A percentile compares a stretch with the other conserved stretches of the same genome.
These are phyloP conservation scores for Conops quadrifasciatus DNA, from an alignment of 2,888 invertebrate species.

Conservation along the genomic window DNA sequence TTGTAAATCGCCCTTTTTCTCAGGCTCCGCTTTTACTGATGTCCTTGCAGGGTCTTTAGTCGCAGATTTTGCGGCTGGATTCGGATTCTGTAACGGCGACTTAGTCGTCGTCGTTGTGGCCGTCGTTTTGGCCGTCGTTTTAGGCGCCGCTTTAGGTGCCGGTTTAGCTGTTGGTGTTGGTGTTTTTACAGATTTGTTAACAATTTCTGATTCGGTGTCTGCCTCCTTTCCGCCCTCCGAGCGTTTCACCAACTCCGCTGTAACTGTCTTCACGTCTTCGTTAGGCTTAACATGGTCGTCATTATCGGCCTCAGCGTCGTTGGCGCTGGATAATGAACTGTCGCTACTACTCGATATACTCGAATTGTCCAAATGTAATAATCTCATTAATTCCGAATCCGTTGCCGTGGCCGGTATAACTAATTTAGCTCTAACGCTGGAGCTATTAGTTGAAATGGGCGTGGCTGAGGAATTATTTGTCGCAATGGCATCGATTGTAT, in stretches of 20 bases:
- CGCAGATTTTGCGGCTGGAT: not conserved
- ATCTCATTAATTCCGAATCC: not conserved
- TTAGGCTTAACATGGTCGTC: constrained; percentile 17
- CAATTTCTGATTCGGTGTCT: not conserved
- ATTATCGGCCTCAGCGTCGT: constrained; percentile 34
- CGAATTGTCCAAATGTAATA: not conserved
- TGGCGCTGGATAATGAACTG: constrained; percentile 31
- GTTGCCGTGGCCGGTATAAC: not conserved
- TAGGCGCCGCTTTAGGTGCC: no score
- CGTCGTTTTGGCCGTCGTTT: no score
- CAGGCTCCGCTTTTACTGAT: no score
- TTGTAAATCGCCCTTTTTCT: not conserved
- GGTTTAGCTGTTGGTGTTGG: no score
- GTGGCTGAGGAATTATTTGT: constrained; percentile 53
- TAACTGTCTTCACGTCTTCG: not conserved
- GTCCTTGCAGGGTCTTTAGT: not conserved
- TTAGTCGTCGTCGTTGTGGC: no score
- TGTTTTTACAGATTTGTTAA: no score
- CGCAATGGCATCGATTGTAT: constrained; percentile 56
- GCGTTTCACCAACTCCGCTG: not conserved
- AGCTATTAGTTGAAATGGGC: constrained; percentile 51
- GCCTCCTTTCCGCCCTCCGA: not conserved
- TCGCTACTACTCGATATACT: not conserved
- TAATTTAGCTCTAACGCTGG: constrained; percentile 49
- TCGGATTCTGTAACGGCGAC: not conserved